Percentiles rank a stretch among this genome's conserved stretches.
These are phyloP conservation scores for Polyergus mexicanus DNA, from an alignment of 1,140 invertebrate genomes.

Conservation along the genomic window DNA sequence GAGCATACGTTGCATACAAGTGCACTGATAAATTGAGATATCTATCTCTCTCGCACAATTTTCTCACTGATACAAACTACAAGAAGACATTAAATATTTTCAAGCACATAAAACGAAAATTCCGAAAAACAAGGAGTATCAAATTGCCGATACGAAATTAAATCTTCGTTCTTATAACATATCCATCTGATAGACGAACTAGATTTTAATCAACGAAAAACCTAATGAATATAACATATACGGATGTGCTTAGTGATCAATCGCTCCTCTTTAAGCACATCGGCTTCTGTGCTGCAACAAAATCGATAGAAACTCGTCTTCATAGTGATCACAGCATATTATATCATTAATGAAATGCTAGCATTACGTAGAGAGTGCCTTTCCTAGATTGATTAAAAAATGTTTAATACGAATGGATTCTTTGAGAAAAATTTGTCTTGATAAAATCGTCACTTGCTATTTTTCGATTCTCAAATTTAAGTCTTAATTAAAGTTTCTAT, in stretches of 20 bases:
- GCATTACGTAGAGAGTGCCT: not conserved
- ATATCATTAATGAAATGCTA: conserved; percentile 21
- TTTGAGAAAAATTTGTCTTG: not conserved
- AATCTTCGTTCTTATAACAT: not conserved
- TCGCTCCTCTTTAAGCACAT: conserved; percentile 28
- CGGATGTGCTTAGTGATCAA: conserved; percentile 5
- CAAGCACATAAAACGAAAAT: not conserved
- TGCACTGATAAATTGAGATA: not conserved
- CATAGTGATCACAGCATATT: not conserved
- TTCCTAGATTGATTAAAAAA: not conserved
- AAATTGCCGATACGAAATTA: not conserved
- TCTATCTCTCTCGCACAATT: not conserved
- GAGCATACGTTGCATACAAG: not conserved
- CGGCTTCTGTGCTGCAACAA: not conserved
- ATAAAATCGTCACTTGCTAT: not conserved
- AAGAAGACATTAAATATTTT: not conserved
- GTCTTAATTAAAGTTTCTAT: not conserved
- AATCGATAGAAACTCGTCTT: not conserved
- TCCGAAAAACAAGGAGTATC: not conserved
- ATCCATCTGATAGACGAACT: not conserved
- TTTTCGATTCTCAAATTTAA: not conserved
- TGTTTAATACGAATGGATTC: not conserved
- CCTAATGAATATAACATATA: not conserved
- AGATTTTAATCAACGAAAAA: conserved; percentile 3
- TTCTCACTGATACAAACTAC: not conserved